These are phyloP conservation scores for Epinephelus fuscoguttatus DNA, from an alignment of 2,113 vertebrate genomes.

Conservation along the genomic window DNA sequence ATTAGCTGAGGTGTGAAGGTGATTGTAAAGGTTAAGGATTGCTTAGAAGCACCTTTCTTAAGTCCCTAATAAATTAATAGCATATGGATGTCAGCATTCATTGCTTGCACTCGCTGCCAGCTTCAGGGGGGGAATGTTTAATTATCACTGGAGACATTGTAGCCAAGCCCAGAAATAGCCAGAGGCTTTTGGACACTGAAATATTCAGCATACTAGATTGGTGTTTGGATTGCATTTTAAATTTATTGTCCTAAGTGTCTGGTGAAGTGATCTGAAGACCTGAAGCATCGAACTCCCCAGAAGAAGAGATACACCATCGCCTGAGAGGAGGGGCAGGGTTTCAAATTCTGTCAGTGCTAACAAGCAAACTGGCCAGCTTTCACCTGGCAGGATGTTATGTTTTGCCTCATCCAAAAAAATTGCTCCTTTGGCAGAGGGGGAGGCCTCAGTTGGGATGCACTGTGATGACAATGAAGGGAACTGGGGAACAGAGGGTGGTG, in stretches of 20 bases:
- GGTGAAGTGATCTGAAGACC: conserved; percentile 18
- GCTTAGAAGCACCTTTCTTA: conserved; percentile 50
- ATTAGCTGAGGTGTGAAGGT: conserved; percentile 61
- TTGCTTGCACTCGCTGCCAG: conserved; percentile 1
- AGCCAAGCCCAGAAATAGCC: conserved; percentile 7
- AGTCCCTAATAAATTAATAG: conserved; percentile 53
- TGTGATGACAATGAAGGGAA: conserved; percentile 59
- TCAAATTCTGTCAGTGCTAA: conserved; percentile 50
- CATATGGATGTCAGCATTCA: conserved; percentile 39
- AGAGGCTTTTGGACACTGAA: conserved; percentile 13
- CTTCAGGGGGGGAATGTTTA: conserved; percentile 27
- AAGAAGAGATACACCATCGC: conserved; percentile 21
- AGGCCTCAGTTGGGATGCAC: conserved; percentile 31
- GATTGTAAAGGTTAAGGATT: conserved; percentile 72
- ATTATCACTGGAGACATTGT: conserved; percentile 35
- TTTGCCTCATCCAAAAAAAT: conserved; percentile 36
- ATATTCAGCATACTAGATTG: conserved; percentile 21
- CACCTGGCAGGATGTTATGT: conserved; percentile 65
- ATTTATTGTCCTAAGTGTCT: conserved; percentile 27
- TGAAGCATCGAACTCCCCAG: conserved; percentile 1
- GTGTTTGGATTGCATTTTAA: conserved; percentile 34
- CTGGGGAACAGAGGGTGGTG: conserved; percentile 48
- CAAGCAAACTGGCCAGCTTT: conserved; percentile 64
- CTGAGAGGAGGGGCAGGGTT: conserved; percentile 26
- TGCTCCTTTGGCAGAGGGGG: conserved; percentile 56